phyloP scores from a whole-genome alignment of 2,888 invertebrate genomes.

The Nemapogon koenigi region DNA sequence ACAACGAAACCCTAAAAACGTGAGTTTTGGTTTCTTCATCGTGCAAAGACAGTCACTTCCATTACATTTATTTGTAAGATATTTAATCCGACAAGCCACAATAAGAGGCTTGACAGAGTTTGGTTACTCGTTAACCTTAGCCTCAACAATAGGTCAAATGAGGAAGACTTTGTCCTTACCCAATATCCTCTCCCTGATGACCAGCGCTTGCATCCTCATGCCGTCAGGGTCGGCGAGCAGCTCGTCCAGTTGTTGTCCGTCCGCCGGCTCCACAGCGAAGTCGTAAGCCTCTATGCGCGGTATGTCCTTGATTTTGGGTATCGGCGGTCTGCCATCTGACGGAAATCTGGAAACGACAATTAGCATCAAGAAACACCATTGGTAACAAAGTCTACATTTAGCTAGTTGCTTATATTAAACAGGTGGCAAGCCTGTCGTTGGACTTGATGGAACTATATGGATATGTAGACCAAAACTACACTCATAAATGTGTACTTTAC shows the following conservation, averaged over 20 bases:
- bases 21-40: no score
- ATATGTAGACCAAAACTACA: no score
- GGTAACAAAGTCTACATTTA: no score
- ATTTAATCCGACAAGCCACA: background rate
- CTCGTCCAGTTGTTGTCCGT: conserved; percentile 81
- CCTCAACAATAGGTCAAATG: background rate
- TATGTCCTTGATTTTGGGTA: conserved; percentile 75
- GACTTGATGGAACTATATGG: no score
- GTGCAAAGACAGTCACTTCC: no score
- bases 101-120: background rate
- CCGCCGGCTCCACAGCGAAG: conserved; percentile 82
- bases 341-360: conserved; percentile 63
- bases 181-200: conserved; percentile 90
- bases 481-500: no score
- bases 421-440: no score
- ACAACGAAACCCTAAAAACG: no score
- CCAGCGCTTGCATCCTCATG: conserved; percentile 94
- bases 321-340: conserved; percentile 67
- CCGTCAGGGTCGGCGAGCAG: conserved; percentile 92
- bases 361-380: no score
- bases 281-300: conserved; percentile 88
- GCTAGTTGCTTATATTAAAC: no score
- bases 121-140: background rate
- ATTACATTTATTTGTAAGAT: background rate
- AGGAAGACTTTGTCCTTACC: no score